A percentile compares a stretch with the other conserved stretches of the same genome.
Conservation (phyloP, 1,140 invertebrate genomes). For the Oreohelix idahoensis region DNA sequence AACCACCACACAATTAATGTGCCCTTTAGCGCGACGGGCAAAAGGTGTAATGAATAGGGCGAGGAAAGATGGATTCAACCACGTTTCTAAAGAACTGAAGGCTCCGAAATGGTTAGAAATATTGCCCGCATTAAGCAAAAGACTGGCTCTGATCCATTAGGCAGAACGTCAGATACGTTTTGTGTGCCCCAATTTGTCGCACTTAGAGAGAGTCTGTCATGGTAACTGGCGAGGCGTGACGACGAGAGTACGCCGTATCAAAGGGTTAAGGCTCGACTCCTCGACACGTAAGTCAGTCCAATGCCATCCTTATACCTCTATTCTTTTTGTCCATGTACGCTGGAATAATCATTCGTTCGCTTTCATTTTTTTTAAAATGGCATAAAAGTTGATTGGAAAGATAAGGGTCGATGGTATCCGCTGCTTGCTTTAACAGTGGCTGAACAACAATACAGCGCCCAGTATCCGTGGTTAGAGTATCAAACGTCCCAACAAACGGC, state of each 20-base stretch:
- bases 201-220: neutral
- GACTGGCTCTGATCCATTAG: neutral
- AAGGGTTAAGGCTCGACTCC: neutral
- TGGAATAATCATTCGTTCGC: slow-evolving; percentile 6
- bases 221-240: neutral
- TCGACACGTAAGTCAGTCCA: neutral
- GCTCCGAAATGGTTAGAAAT: slow-evolving; percentile 12
- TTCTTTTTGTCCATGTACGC: slow-evolving; percentile 1
- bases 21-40: neutral
- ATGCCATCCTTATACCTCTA: neutral
- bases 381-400: neutral
- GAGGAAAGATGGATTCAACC: neutral
- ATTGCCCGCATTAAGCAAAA: neutral
- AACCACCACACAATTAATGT: slow-evolving; percentile 7
- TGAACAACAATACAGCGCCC: neutral
- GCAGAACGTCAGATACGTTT: neutral
- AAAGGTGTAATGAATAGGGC: neutral
- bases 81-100: neutral
- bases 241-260: neutral
- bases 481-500: neutral
- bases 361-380: neutral
- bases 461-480: neutral
- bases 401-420: neutral
- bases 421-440: neutral
- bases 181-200: neutral